Evolutionary conservation across 2,113 vertebrate genomes (phyloP), one percentile per base, ranked within the genome.

Genomic region (Sciurus niger): DNA sequence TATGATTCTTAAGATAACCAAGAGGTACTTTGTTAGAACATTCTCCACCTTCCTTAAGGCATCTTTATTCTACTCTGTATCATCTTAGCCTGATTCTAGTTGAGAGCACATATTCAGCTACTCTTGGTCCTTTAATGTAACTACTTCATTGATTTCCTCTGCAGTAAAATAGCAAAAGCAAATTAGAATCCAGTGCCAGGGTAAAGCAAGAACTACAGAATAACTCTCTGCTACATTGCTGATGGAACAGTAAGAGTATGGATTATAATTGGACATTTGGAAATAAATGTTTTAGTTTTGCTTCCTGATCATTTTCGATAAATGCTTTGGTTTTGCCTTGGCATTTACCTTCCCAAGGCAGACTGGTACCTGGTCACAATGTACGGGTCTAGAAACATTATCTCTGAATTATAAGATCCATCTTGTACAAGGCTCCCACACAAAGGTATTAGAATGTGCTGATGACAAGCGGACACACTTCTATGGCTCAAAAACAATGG

Each of bases 401-500:
- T 79, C 74, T 96, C 94, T 74, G 84, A 94, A 97, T 98, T 97
- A 95, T 94, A 96, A 98, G 92, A 93, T 94, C 98, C 88, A 98
- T 97, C 98, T 98, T 95, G 96, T 72, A 83, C 91, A 96, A 97
- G 95, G 97, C 96, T 97, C 77, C 89, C 96, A 97, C 98, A 97
- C 43, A 95, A 97, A 96, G 96, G 77, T 77, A 95, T 96, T 53
- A 87, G 96, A 96, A 97, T 96, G 96, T 93, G 94, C 97, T 90
- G 65, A 94, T 78, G 93, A 43, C 96, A 94, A 97, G 98, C 96
- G 80, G 98, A 98, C 58, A 87, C 97, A 97, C 98, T 98, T 98
- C 96, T 97, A 97, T 94, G 94, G 97, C 98, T 98, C 80, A 79
- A 98, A 97, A 99, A 99, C 98, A 99, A 99, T 98, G 98, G 98